Evolutionary conservation across 2,888 invertebrate species (phyloP).

Genomic region (Trisateles emortualis): DNA sequence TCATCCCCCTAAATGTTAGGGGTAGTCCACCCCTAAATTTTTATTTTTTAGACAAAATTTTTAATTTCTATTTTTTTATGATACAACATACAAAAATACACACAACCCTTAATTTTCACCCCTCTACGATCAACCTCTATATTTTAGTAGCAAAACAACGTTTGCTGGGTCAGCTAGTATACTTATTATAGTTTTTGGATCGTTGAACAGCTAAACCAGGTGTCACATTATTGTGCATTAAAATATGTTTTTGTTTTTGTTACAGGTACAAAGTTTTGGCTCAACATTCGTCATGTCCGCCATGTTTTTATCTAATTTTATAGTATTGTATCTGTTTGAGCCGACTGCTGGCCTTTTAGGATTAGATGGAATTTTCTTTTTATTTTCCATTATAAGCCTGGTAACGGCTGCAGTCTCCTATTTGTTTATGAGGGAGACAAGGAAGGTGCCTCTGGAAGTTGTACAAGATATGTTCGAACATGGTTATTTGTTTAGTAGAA

Average conservation of each 20-base stretch:
- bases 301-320: constrained; percentile 51
- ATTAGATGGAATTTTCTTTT: constrained; percentile 63
- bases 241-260: constrained; percentile 12
- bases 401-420: constrained; percentile 51
- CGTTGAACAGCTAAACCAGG: too few species aligned
- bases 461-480: constrained; percentile 55
- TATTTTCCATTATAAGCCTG: constrained; percentile 55
- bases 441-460: constrained; percentile 56
- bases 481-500: constrained; percentile 50
- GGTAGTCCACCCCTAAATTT: too few species aligned
- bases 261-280: constrained; percentile 56
- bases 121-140: too few species aligned
- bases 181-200: too few species aligned
- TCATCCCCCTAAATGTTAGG: too few species aligned
- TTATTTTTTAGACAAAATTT: too few species aligned
- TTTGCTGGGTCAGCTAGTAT: too few species aligned
- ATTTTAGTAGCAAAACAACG: too few species aligned
- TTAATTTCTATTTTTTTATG: too few species aligned
- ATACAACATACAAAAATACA: too few species aligned
- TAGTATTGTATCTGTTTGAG: constrained; percentile 45
- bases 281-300: constrained; percentile 34
- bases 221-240: too few species aligned
- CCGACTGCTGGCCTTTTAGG: constrained; percentile 55
- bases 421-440: constrained; percentile 69
- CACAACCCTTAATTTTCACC: too few species aligned